Percentiles rank a stretch among this genome's conserved stretches.
Conservation (phyloP, 2,113 vertebrate genomes). For the Gambusia affinis region DNA sequence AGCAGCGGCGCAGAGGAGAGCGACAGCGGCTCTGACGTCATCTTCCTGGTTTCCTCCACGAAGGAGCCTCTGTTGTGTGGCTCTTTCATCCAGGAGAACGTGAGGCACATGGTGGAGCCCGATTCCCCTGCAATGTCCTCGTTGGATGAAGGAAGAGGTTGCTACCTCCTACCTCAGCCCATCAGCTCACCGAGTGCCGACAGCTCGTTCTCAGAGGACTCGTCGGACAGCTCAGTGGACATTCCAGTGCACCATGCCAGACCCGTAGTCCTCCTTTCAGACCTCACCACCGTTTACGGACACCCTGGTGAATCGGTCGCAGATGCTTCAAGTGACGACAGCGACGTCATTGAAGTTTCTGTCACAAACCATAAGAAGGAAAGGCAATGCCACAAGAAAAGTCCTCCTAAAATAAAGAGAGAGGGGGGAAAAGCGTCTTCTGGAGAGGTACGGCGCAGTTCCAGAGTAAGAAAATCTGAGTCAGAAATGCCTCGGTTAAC, state of each 20-base stretch:
- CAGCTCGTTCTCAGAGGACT: slow-evolving; percentile 65
- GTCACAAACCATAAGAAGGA: slow-evolving; percentile 31
- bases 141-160: slow-evolving; percentile 37
- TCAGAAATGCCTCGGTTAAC: background rate
- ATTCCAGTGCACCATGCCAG: slow-evolving; percentile 62
- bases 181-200: slow-evolving; percentile 66
- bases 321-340: slow-evolving; percentile 73
- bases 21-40: slow-evolving; percentile 72
- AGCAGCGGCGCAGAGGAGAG: slow-evolving; percentile 71
- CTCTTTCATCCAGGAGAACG: slow-evolving; percentile 57
- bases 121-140: slow-evolving; percentile 59
- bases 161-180: slow-evolving; percentile 58
- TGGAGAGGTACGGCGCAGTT: slow-evolving; percentile 21
- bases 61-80: slow-evolving; percentile 66
- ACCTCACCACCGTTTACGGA: slow-evolving; percentile 41
- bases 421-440: background rate
- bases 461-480: slow-evolving; percentile 22
- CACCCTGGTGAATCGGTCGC: slow-evolving; percentile 13
- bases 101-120: slow-evolving; percentile 56
- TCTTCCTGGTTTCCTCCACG: slow-evolving; percentile 66
- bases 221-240: slow-evolving; percentile 62
- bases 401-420: background rate
- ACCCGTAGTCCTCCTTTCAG: slow-evolving; percentile 68
- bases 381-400: background rate
- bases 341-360: slow-evolving; percentile 69